A percentile compares a stretch with the other conserved stretches of the same genome.
Evolutionary conservation across 2,113 vertebrate genomes (phyloP).

Genomic region (Pluvialis apricaria): DNA sequence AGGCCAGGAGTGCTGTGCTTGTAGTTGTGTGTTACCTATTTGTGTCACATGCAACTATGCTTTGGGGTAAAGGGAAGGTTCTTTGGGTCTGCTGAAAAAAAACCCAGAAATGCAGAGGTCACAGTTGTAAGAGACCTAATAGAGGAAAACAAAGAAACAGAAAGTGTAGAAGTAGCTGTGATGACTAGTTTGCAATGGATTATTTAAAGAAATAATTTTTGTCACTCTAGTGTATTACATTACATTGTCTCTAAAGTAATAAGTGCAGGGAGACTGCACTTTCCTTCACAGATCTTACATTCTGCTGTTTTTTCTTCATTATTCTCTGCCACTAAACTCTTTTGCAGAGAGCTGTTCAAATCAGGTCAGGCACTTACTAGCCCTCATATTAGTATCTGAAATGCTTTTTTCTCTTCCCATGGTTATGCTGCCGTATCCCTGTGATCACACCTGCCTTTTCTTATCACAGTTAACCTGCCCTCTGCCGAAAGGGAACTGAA

Average conservation of each 20-base stretch:
- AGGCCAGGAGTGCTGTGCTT: neutral
- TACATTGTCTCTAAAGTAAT: neutral
- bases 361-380: neutral
- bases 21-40: neutral
- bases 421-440: neutral
- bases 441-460: neutral
- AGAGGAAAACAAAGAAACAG: neutral
- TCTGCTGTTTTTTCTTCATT: neutral
- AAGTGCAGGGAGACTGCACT: neutral
- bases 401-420: neutral
- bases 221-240: neutral
- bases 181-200: neutral
- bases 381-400: neutral
- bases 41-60: fast-evolving
- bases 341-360: neutral
- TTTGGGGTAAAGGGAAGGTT: neutral
- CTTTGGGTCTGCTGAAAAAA: neutral
- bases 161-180: neutral
- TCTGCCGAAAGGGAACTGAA: neutral
- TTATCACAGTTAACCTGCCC: neutral
- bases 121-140: fast-evolving
- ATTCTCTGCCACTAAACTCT: neutral
- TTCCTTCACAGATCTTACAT: neutral
- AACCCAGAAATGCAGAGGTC: neutral
- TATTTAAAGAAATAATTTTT: neutral